Evolutionary conservation across 1,140 invertebrate species (phyloP).

Genomic region (Drosophila quadrilineata): DNA sequence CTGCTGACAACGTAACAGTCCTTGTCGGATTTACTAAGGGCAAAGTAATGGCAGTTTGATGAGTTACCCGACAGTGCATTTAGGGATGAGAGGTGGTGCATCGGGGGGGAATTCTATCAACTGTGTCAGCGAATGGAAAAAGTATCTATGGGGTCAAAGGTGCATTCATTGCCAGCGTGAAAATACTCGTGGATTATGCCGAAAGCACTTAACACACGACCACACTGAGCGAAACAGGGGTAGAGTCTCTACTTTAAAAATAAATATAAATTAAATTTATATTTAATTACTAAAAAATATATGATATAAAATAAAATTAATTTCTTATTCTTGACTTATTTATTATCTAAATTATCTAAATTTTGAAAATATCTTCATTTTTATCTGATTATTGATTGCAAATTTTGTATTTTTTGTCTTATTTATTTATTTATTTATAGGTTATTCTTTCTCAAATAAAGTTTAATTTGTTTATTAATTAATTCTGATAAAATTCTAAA

Average conservation of each 20-base stretch:
- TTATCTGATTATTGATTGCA: no score
- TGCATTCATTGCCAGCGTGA: conserved; percentile 67
- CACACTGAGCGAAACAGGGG: conserved; percentile 22
- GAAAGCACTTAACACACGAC: conserved; percentile 22
- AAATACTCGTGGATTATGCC: conserved; percentile 62
- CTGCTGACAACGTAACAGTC: conserved; percentile 50
- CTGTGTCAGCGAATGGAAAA: not conserved
- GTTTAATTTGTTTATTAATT: not conserved
- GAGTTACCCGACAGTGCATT: no score
- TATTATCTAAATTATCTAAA: no score
- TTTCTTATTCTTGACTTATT: not conserved
- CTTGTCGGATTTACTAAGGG: conserved; percentile 57
- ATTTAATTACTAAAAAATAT: no score
- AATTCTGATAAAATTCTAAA: no score
- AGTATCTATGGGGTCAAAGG: conserved; percentile 50
- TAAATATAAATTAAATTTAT: no score
- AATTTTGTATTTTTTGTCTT: no score
- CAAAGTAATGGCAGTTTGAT: conserved; percentile 60
- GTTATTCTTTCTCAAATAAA: no score
- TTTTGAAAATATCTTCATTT: no score
- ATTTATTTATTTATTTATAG: not conserved
- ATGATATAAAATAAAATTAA: no score
- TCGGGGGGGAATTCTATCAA: not conserved
- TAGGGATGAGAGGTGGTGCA: not conserved
- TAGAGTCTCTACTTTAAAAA: not conserved